Evolutionary conservation across 2,888 invertebrate species (phyloP).

Genomic region (Leuctra nigra): DNA sequence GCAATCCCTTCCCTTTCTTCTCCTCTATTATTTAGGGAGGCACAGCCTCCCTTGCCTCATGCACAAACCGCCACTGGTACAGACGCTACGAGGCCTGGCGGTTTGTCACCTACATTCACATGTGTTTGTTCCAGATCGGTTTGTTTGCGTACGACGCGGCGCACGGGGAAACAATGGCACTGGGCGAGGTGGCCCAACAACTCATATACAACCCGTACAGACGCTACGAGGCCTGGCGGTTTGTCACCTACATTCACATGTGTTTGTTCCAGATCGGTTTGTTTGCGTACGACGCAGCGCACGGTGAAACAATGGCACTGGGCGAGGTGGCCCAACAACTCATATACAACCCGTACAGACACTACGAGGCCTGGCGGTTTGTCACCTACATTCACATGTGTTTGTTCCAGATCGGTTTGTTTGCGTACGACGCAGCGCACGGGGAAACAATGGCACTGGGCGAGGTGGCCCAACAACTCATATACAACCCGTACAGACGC

Average conservation of each 20-base stretch:
- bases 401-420: not conserved
- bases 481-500: slow-evolving; percentile 81
- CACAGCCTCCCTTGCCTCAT: too few species aligned
- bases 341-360: slow-evolving; percentile 80
- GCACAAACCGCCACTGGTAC: too few species aligned
- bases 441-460: slow-evolving; percentile 54
- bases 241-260: slow-evolving; percentile 69
- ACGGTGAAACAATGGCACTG: too few species aligned
- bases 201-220: slow-evolving; percentile 86
- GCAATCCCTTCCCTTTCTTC: too few species aligned
- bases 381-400: slow-evolving; percentile 97
- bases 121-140: slow-evolving; percentile 51
- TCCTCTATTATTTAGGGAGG: too few species aligned
- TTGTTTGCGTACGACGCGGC: slow-evolving; percentile 37
- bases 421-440: not conserved
- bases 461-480: slow-evolving; percentile 71
- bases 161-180: too few species aligned
- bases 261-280: slow-evolving; percentile 32
- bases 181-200: slow-evolving; percentile 73
- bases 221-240: slow-evolving; percentile 88
- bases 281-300: slow-evolving; percentile 37
- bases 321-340: slow-evolving; percentile 76
- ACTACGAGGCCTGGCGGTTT: slow-evolving; percentile 89
- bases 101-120: slow-evolving; percentile 93
- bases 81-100: slow-evolving; percentile 87